Evolutionary conservation across 1,140 invertebrate genomes (phyloP).

Genomic region (Drosophila busckii): DNA sequence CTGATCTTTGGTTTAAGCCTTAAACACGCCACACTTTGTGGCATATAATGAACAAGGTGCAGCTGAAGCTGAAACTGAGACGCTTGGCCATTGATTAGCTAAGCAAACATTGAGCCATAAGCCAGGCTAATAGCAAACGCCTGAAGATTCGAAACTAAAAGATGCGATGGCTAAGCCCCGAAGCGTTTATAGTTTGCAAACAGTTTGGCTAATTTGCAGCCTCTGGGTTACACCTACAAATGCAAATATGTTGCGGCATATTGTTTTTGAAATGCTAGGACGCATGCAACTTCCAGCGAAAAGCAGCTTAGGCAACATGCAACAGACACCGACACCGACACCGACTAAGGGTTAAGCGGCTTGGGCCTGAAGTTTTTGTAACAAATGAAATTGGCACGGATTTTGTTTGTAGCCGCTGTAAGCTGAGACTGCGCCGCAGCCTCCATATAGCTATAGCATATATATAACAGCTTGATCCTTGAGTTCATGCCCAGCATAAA

Average conservation of each 20-base stretch:
- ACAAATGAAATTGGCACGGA: slow-evolving; percentile 53
- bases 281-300: slow-evolving; percentile 3
- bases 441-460: not conserved
- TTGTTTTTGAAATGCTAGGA: slow-evolving; percentile 45
- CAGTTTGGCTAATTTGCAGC: slow-evolving; percentile 57
- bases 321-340: slow-evolving; percentile 15
- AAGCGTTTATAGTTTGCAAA: slow-evolving; percentile 48
- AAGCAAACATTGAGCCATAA: slow-evolving; percentile 36
- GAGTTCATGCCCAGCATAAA: slow-evolving; percentile 31
- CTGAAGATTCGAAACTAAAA: too few species aligned
- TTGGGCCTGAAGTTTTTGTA: slow-evolving; percentile 39
- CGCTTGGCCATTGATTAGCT: slow-evolving; percentile 38
- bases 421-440: slow-evolving; percentile 3
- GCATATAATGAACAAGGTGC: slow-evolving; percentile 29
- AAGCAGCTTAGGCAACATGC: slow-evolving; percentile 13
- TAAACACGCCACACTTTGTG: slow-evolving; percentile 1
- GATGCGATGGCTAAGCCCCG: not conserved
- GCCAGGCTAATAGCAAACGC: slow-evolving; percentile 37
- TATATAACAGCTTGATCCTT: slow-evolving; percentile 35
- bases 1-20: too few species aligned
- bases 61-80: not conserved
- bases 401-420: slow-evolving; percentile 13
- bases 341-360: slow-evolving; percentile 52
- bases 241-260: slow-evolving; percentile 48
- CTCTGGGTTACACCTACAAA: slow-evolving; percentile 23